A percentile compares a stretch with the other conserved stretches of the same genome.
These are phyloP conservation scores for Tangachromis dhanisi DNA, from an alignment of 2,113 vertebrate genomes.

Conservation along the genomic window DNA sequence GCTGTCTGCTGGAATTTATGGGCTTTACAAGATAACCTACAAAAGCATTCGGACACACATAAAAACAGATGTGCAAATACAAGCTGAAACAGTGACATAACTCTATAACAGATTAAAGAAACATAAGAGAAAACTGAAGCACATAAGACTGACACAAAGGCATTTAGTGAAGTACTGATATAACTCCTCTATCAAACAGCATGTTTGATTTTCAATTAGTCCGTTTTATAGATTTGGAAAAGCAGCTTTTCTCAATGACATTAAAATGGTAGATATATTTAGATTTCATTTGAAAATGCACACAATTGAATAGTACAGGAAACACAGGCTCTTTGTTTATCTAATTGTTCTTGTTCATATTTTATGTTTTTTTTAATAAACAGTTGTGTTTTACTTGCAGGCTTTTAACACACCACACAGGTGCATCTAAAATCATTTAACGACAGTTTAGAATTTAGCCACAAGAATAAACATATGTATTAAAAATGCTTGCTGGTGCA, in stretches of 20 bases:
- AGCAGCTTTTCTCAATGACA: not conserved
- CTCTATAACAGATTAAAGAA: not conserved
- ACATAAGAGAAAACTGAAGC: not conserved
- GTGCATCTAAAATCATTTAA: not conserved
- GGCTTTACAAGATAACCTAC: not conserved
- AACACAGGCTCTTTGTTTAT: constrained; percentile 58
- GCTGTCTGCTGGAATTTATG: not conserved
- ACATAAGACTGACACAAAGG: not conserved
- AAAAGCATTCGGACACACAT: not conserved
- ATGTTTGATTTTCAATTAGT: not conserved
- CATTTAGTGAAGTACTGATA: not conserved
- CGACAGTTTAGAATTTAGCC: not conserved
- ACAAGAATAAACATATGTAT: not conserved
- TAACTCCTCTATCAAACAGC: not conserved
- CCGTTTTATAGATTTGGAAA: not conserved
- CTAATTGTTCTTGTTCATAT: constrained; percentile 42
- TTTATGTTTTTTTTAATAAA: not conserved
- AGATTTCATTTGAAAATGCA: not conserved
- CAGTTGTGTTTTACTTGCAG: not conserved
- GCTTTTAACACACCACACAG: constrained; percentile 6
- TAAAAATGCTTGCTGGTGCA: not conserved
- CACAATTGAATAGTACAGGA: constrained; percentile 36
- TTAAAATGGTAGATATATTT: not conserved
- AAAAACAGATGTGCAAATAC: not conserved
- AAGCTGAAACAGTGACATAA: not conserved